Conservation (phyloP, 2,888 invertebrate species). For the Pterobdella sp. region DNA sequence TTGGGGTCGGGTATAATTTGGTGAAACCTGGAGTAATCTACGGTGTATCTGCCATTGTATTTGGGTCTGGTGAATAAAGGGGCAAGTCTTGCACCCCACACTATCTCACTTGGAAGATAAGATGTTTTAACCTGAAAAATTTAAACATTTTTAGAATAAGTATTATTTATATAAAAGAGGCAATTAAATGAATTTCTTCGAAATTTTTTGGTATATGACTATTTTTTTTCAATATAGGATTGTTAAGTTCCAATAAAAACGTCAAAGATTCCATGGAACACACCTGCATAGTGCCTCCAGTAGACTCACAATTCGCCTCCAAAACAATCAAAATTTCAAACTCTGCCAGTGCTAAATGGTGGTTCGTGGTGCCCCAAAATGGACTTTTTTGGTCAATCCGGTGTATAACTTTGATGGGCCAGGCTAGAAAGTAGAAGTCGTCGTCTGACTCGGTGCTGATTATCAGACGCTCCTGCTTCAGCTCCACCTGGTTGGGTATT, state of each 20-base stretch:
- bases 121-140: slow-evolving; percentile 34
- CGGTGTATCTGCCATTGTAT: slow-evolving; percentile 33
- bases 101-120: slow-evolving; percentile 37
- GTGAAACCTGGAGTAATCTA: slow-evolving; percentile 37
- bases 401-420: slow-evolving; percentile 83
- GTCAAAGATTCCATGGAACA: neutral
- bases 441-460: slow-evolving; percentile 71
- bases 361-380: slow-evolving; percentile 33
- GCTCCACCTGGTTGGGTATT: slow-evolving; percentile 62
- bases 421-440: slow-evolving; percentile 89
- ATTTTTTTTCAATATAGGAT: neutral
- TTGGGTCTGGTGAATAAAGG: slow-evolving; percentile 32
- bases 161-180: no score
- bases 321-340: slow-evolving; percentile 37
- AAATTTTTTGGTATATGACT: neutral
- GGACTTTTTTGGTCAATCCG: slow-evolving; percentile 34
- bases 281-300: slow-evolving; percentile 35
- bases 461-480: slow-evolving; percentile 82
- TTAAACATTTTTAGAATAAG: neutral
- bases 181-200: neutral
- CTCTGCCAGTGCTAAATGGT: slow-evolving; percentile 34
- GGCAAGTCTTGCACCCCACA: slow-evolving; percentile 34
- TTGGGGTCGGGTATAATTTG: slow-evolving; percentile 40
- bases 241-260: neutral
- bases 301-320: slow-evolving; percentile 36